Percentiles rank a stretch among this genome's conserved stretches.
These are phyloP conservation scores for Phania funesta DNA, from an alignment of 2,888 invertebrate species.

Conservation along the genomic window DNA sequence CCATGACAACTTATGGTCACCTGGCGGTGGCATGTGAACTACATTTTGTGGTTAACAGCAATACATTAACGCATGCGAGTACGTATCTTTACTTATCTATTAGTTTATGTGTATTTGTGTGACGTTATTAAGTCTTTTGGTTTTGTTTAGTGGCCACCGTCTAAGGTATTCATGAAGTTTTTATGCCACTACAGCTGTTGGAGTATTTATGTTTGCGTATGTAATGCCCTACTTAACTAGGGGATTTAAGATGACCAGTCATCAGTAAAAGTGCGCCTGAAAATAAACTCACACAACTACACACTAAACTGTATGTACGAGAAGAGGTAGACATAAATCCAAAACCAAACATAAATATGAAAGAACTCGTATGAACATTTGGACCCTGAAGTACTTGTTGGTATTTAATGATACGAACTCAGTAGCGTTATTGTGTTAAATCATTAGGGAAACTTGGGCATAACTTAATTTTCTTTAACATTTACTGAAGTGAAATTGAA, in stretches of 20 bases:
- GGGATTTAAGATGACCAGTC: slow-evolving; percentile 57
- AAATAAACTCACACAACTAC: background rate
- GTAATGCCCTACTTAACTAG: slow-evolving; percentile 52
- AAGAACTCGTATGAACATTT: too few relatives aligned
- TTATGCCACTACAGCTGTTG: background rate
- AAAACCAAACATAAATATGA: too few relatives aligned
- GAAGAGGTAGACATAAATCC: too few relatives aligned
- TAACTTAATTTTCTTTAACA: background rate
- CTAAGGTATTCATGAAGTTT: slow-evolving; percentile 40
- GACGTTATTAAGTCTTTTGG: slow-evolving; percentile 35
- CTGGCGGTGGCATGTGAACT: slow-evolving; percentile 37
- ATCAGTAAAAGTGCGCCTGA: slow-evolving; percentile 17
- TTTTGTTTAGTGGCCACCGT: slow-evolving; percentile 43
- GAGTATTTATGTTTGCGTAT: slow-evolving; percentile 11
- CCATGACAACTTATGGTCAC: slow-evolving; percentile 50
- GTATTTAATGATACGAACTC: too few relatives aligned
- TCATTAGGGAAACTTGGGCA: background rate
- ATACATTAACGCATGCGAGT: background rate
- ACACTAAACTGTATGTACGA: background rate
- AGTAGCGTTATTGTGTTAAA: background rate
- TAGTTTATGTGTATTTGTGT: background rate
- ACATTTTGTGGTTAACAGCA: slow-evolving; percentile 54
- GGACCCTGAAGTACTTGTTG: too few relatives aligned
- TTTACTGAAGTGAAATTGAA: background rate
- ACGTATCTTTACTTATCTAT: background rate